phyloP scores from a whole-genome alignment of 2,888 invertebrate genomes.

The Drosophila pseudotalamancana region DNA sequence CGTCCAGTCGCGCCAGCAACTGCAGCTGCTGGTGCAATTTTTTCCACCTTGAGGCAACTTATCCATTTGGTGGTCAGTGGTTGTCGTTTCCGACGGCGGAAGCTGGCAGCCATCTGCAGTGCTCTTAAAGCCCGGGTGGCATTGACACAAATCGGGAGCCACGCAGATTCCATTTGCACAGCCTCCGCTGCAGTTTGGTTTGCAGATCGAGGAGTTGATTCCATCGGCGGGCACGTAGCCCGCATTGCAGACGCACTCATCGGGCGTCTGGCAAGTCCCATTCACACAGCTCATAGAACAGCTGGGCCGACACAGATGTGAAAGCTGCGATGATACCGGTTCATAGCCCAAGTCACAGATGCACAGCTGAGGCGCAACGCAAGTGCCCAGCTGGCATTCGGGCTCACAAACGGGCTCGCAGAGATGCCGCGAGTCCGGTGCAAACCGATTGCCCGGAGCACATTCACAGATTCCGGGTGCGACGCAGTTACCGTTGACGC shows the following conservation, averaged over 20 bases:
- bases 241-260: slow-evolving; percentile 79
- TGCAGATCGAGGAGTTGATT: slow-evolving; percentile 85
- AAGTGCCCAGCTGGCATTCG: slow-evolving; percentile 83
- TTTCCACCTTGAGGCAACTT: background rate
- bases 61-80: background rate
- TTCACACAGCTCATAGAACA: slow-evolving; percentile 59
- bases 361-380: slow-evolving; percentile 56
- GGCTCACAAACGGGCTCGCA: slow-evolving; percentile 82
- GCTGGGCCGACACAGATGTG: slow-evolving; percentile 46
- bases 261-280: slow-evolving; percentile 65
- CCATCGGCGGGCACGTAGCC: slow-evolving; percentile 77
- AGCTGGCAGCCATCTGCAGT: slow-evolving; percentile 16
- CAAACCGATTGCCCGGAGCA: slow-evolving; percentile 45
- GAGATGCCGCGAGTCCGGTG: slow-evolving; percentile 41
- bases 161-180: slow-evolving; percentile 80
- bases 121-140: slow-evolving; percentile 43
- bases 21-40: slow-evolving; percentile 47
- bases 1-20: slow-evolving; percentile 50
- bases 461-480: slow-evolving; percentile 79
- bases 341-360: slow-evolving; percentile 72
- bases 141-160: slow-evolving; percentile 77
- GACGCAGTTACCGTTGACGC: slow-evolving; percentile 84
- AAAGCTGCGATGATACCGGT: slow-evolving; percentile 36
- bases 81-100: background rate
- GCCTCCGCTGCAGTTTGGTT: slow-evolving; percentile 45